Evolutionary conservation across 1,140 invertebrate genomes (phyloP).

Genomic region (Drosophila pachea): DNA sequence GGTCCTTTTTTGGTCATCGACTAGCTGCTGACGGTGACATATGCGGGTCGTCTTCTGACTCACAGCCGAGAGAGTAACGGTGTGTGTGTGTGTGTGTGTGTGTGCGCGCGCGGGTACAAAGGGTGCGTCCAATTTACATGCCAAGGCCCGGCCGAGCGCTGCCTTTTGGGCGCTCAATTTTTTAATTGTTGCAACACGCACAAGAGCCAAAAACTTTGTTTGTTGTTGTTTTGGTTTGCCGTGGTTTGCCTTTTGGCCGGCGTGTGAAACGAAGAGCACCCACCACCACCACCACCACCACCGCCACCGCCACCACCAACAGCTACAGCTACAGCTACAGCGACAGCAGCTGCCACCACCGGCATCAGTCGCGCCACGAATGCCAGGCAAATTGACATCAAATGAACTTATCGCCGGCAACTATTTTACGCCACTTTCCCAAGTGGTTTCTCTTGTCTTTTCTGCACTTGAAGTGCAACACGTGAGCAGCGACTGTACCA

Average conservation of each 20-base stretch:
- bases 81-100: conserved; percentile 24
- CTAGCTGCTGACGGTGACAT: conserved; percentile 60
- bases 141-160: conserved; percentile 10
- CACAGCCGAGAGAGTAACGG: conserved; percentile 26
- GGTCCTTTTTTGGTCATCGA: conserved; percentile 43
- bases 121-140: conserved; percentile 72
- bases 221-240: conserved; percentile 67
- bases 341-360: conserved; percentile 42
- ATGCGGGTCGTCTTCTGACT: conserved; percentile 68
- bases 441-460: conserved; percentile 69
- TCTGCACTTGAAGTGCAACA: conserved; percentile 59
- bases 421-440: conserved; percentile 75
- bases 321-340: not conserved
- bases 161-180: conserved; percentile 48
- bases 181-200: conserved; percentile 76
- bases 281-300: conserved; percentile 32
- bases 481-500: conserved; percentile 64
- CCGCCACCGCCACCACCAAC: conserved; percentile 24
- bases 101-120: conserved; percentile 40
- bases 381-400: conserved; percentile 63
- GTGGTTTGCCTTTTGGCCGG: conserved; percentile 46
- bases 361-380: conserved; percentile 32
- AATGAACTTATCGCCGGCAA: conserved; percentile 74
- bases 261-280: conserved; percentile 66
- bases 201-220: conserved; percentile 50